Conservation (phyloP, 2,113 vertebrate species). For the Merops nubicus region DNA sequence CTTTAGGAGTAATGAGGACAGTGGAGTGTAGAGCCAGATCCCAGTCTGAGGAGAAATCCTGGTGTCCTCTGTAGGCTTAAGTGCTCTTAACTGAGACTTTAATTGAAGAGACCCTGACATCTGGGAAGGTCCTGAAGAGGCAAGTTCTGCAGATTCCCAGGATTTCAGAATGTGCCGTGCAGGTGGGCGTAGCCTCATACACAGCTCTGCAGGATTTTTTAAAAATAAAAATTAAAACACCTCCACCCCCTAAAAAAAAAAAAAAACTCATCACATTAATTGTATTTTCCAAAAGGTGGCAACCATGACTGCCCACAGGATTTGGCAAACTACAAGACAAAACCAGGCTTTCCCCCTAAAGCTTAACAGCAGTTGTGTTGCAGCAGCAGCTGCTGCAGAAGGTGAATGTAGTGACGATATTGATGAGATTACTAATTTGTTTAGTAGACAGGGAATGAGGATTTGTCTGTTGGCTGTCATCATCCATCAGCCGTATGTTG, state of each 20-base stretch:
- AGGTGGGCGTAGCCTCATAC: background rate
- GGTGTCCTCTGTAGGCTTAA: background rate
- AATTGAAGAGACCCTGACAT: background rate
- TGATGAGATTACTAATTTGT: constrained; percentile 79
- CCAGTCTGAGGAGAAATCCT: background rate
- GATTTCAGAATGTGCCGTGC: background rate
- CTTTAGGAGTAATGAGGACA: background rate
- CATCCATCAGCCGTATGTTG: constrained; percentile 75
- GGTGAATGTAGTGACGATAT: constrained; percentile 67
- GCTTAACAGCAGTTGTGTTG: constrained; percentile 39
- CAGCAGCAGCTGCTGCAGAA: constrained; percentile 75
- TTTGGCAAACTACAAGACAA: background rate
- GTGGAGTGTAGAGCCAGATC: background rate
- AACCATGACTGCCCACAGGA: background rate
- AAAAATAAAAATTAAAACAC: background rate
- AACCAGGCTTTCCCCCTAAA: constrained; percentile 30
- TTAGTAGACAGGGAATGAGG: constrained; percentile 70
- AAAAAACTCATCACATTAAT: background rate
- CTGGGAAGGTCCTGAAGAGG: background rate
- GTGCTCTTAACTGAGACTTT: background rate
- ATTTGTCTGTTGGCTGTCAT: constrained; percentile 79
- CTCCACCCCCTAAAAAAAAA: too few species aligned
- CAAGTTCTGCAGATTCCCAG: background rate
- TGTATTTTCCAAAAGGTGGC: background rate
- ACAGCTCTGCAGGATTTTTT: background rate